Evolutionary conservation across 1,140 invertebrate genomes (phyloP).

Genomic region (Mizuhopecten yessoensis): DNA sequence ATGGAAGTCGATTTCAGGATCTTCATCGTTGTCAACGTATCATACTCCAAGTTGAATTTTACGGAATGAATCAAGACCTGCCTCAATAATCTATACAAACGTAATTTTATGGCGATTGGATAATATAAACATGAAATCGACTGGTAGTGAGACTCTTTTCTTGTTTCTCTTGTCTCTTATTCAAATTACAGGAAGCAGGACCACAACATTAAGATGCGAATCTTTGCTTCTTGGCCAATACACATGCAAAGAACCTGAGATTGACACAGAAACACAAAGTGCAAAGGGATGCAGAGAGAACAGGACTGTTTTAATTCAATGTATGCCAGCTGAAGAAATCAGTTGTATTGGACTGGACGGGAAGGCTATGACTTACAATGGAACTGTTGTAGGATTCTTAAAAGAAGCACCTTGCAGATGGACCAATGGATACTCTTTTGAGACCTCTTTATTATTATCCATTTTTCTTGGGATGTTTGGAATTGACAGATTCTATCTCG

Average conservation of each 20-base stretch:
- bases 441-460: slow-evolving; percentile 95
- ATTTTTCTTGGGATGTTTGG: slow-evolving; percentile 98
- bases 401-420: slow-evolving; percentile 94
- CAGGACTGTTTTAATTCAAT: slow-evolving; percentile 87
- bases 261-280: slow-evolving; percentile 94
- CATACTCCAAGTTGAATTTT: background rate
- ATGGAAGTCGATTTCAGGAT: background rate
- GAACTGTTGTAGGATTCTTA: slow-evolving; percentile 87
- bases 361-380: slow-evolving; percentile 89
- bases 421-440: slow-evolving; percentile 90
- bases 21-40: background rate
- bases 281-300: slow-evolving; percentile 88
- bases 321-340: slow-evolving; percentile 92
- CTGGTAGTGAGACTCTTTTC: background rate
- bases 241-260: slow-evolving; percentile 93
- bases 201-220: slow-evolving; percentile 56
- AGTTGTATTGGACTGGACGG: slow-evolving; percentile 86
- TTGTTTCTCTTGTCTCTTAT: background rate
- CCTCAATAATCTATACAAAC: background rate
- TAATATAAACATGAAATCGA: background rate
- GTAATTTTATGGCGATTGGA: background rate
- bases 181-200: background rate
- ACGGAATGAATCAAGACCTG: background rate
- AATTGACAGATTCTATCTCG: slow-evolving; percentile 97
- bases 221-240: slow-evolving; percentile 76